Evolutionary conservation across 2,888 invertebrate species (phyloP), one percentile per base, ranked within the genome.

Genomic region (Hydraecia micacea): DNA sequence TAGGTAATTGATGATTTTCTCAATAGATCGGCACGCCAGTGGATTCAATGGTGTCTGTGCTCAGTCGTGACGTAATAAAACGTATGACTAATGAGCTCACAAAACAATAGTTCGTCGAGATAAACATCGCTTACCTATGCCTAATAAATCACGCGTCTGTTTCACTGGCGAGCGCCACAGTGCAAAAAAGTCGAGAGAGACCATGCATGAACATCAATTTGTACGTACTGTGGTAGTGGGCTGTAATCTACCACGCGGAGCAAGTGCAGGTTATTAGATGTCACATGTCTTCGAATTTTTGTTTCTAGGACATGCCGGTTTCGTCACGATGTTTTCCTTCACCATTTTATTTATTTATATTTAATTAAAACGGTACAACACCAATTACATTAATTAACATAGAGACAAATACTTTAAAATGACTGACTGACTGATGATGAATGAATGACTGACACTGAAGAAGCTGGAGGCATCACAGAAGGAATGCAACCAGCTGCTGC

Each of bases 101-200:
- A 89, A 91, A 90, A 92, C 91, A 91, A 92, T 91, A 83, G 86
- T 82, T 81, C 73, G 76, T 83, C 68, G 80, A 89, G 90, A 90
- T 89, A 88, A 77, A 78, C 86, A 90, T 89, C 90, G 80, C 71
- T 81, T 84, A n/a, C n/a, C n/a, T n/a, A 83, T 76, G 86, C 76
- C 81, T 87, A 89, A 90, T 91, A 91, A 89, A 91, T 92, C 88
- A 91, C 90, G 74, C 73, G 73, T 78, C 77, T 77, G 77, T 87
- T 87, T 86, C 73, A 76, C 70, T 74, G 80, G 58, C 65, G 28
- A 66, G 55, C 39, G 68, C 66, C 87, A 88, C 79, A 88, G 86
- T 60, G 60, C 63, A 81, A 65, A 39, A 63, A 49, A 60, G 0
- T 42, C 0, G n/a, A 28, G 69, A 52, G 63, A 15, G 36, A 46